Conservation (phyloP, 2,113 vertebrate genomes). For the Chelonoidis abingdonii region DNA sequence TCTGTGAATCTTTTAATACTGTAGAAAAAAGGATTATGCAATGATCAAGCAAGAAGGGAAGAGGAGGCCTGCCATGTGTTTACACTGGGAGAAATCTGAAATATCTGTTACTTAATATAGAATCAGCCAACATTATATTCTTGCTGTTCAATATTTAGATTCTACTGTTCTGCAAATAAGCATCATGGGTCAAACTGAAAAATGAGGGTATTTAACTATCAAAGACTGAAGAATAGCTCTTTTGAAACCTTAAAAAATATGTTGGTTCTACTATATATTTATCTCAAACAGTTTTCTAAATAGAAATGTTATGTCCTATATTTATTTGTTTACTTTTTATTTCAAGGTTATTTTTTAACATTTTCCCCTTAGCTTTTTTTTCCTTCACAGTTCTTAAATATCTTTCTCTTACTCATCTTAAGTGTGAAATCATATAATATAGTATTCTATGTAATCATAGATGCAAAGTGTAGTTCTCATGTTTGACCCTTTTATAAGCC, state of each 20-base stretch:
- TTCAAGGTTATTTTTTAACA: background rate
- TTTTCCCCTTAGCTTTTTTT: background rate
- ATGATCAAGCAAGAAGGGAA: conserved; percentile 2
- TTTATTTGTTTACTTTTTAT: background rate
- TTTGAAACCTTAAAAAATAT: background rate
- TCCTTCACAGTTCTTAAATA: background rate
- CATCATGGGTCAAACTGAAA: background rate
- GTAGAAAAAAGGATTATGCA: background rate
- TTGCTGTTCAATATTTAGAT: conserved; percentile 40
- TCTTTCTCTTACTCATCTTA: background rate
- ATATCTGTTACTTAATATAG: conserved; percentile 3
- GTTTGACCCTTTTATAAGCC: background rate
- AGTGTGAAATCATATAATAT: background rate
- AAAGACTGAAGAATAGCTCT: background rate
- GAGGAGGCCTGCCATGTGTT: conserved; percentile 10
- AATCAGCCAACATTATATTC: conserved; percentile 18
- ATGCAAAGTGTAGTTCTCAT: background rate
- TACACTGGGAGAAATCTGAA: too few species aligned
- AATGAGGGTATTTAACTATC: background rate
- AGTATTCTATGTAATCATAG: background rate
- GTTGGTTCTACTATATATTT: background rate
- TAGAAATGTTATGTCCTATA: background rate
- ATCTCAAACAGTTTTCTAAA: background rate
- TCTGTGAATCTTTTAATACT: background rate
- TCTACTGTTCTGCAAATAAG: background rate